Evolutionary conservation across 2,888 invertebrate genomes (phyloP).

Genomic region (Pristionchus fissidentatus): DNA sequence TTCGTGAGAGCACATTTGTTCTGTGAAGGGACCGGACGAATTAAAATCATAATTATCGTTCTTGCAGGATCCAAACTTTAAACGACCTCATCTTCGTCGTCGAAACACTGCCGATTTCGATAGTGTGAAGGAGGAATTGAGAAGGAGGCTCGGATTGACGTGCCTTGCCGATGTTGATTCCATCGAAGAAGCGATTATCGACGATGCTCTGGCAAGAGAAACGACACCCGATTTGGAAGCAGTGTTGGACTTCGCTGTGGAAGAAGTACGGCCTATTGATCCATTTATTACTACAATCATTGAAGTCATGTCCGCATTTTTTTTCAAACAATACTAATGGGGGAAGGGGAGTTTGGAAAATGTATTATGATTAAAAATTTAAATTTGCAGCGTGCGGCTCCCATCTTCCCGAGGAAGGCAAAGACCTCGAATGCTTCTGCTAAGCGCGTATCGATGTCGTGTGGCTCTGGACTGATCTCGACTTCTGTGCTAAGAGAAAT

Average conservation of each 20-base stretch:
- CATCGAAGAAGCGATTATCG: background rate
- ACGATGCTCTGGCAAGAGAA: background rate
- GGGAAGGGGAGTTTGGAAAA: no score
- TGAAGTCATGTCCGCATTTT: no score
- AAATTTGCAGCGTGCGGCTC: no score
- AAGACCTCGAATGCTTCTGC: background rate
- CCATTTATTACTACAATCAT: no score
- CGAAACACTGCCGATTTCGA: background rate
- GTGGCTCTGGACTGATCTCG: background rate
- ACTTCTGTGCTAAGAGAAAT: background rate
- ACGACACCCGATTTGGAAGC: background rate
- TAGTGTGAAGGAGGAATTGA: background rate
- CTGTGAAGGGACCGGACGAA: no score
- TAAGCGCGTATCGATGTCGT: background rate
- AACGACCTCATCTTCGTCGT: no score
- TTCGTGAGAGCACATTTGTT: no score
- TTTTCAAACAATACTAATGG: no score
- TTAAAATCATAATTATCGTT: no score
- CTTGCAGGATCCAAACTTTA: no score
- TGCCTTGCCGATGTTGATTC: background rate
- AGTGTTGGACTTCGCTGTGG: background rate
- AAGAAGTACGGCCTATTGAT: background rate
- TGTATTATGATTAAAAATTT: no score
- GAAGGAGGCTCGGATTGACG: background rate
- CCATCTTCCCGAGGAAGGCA: background rate